Conservation (phyloP, 1,140 invertebrate genomes). For the Aethina tumida region DNA sequence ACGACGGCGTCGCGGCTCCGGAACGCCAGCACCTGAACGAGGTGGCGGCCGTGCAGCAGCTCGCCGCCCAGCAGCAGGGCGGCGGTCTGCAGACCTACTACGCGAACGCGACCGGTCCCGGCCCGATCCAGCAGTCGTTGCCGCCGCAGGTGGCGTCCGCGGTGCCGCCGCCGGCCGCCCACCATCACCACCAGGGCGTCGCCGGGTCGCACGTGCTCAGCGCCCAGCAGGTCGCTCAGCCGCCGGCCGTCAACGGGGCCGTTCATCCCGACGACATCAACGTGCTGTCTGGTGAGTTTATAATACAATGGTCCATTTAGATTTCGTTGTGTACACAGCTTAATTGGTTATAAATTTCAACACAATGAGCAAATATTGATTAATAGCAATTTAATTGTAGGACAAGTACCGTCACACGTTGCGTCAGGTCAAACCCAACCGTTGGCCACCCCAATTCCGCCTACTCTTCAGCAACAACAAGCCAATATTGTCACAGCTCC, state of each 20-base stretch:
- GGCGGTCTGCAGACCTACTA: constrained; percentile 4
- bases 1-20: constrained; percentile 53
- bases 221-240: constrained; percentile 32
- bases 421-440: constrained; percentile 11
- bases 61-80: constrained; percentile 6
- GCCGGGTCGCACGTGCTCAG: constrained; percentile 31
- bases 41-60: constrained; percentile 25
- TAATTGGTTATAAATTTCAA: constrained; percentile 5
- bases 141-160: constrained; percentile 1
- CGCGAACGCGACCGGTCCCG: neutral
- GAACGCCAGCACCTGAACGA: constrained; percentile 24
- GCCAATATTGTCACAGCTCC: constrained; percentile 14
- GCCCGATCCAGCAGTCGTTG: constrained; percentile 22
- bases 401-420: constrained; percentile 19
- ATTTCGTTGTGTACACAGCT: neutral
- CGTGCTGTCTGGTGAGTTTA: constrained; percentile 25
- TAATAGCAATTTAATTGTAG: constrained; percentile 3
- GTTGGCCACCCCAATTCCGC: constrained; percentile 12
- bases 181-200: constrained; percentile 28
- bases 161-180: constrained; percentile 26
- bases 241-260: constrained; percentile 38
- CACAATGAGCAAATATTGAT: constrained; percentile 2
- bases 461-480: constrained; percentile 13
- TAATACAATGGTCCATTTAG: constrained; percentile 1
- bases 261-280: constrained; percentile 33